Base-by-base conservation (phyloP, 2,797 vertebrate species). In the Triplophysa bombifrons region DNA sequence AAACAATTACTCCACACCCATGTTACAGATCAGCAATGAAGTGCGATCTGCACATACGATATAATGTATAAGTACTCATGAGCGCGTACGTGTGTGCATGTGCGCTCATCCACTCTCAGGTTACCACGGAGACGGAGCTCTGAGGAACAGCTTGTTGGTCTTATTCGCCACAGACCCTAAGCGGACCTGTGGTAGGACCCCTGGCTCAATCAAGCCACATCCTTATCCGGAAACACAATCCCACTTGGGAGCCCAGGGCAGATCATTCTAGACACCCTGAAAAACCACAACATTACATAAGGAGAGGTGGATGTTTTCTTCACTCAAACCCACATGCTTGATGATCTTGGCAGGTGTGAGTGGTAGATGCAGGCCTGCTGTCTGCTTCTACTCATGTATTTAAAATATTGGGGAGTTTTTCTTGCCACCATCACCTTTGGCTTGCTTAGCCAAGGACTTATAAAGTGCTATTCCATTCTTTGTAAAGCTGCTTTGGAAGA, bases 251-350 rank as follows among this genome's bases (percentile, higher is more conserved):
- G 86, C 83, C 85, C 83, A 71, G 70, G 50, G 84, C 61, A 82
- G 86, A 89, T 89, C 86, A 84, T 86, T 88, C 85, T 84, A 90
- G 86, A 91, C 90, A 91, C 91, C 91, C 90, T 85, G 91, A 88
- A 88, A 86, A 92, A 92, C 90, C 91, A 88, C 91, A 91, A 91
- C 90, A 87, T 86, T 38, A 27, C 48, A 65, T 34, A 78, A 4
- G 76, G 74, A 87, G 82, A 86, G 84, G 46, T 87, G 84, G 87
- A 92, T 87, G 89, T 88, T 89, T 90, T 85, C 89, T 89, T 78
- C 66, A 34, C 89, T 88, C 50, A 72, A 65, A 48, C 72, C 44
- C 68, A 51, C 82, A 81, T 70, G 80, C 87, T 87, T 84, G 83
- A 87, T 61, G 55, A 70, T 30, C 55, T 50, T 25, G 9, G 25